Evolutionary conservation across 2,888 invertebrate genomes (phyloP), one percentile per base, ranked within the genome.

Genomic region (Orthonychiurus folsomi): DNA sequence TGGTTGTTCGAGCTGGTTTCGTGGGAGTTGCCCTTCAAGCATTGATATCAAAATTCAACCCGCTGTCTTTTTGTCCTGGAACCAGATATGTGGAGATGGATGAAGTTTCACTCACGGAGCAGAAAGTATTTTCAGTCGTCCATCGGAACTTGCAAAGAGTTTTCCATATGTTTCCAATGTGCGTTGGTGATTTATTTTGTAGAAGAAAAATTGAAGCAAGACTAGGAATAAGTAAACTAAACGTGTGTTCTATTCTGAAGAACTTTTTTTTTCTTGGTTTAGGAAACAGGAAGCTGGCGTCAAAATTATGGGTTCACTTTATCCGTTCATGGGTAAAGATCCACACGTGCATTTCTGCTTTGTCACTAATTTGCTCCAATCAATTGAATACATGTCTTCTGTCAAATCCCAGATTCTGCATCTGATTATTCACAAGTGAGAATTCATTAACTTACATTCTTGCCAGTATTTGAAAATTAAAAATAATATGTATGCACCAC

Each of bases 371-470:
- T 76, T 92, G 53, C 80, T 94, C 60, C 84, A 85, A 81, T 81
- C 92, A 69, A 79, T 85, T 64, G 83, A 85, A 53, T 90, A 90
- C 75, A 83, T 88, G 69, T 88, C 90, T 0, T 80, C 83, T 0
- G 79, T 89, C 59, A 81, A 84, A 58, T 82, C 83, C 69, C 83
- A 85, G 68, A 81, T 93, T 28, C 79, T 93, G 71, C 82, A 84
- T 67, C 79, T 90, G 62, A 83, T 93, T 73, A 80, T 92, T 67
- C 85, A 86, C 73, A 88, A 86, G 87, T 89, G 81, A 80, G 81
- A 77, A 66, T 59, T 61, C 50, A 27, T 53, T 55, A 27, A 58
- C 64, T n/a, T 27, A 21, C 24, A 27, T 26, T 12, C 9, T 56
- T 48, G 48, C 15, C n/a, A 48, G 48, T 12, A n/a, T n/a, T n/a